phyloP scores from a whole-genome alignment of 2,888 invertebrate species.

The Caenorhabditis auriculariae region DNA sequence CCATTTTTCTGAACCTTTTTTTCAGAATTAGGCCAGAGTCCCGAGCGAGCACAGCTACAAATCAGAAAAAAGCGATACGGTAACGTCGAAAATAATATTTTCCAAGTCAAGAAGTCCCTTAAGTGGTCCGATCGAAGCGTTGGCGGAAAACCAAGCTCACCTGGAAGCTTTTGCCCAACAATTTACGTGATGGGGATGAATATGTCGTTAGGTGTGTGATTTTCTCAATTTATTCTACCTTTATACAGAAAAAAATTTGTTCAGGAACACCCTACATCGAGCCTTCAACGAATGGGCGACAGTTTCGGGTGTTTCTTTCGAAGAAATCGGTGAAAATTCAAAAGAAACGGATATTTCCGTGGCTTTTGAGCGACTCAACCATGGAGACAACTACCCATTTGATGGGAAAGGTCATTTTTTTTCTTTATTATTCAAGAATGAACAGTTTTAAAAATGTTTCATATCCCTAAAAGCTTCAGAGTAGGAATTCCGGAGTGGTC shows the following conservation, averaged over 20 bases:
- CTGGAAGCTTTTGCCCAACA: conserved; percentile 32
- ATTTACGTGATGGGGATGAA: conserved; percentile 32
- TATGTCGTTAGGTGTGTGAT: conserved; percentile 34
- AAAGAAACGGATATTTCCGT: conserved; percentile 40
- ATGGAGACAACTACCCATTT: conserved; percentile 56
- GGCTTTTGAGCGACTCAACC: conserved; percentile 53
- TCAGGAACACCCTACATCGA: conserved; percentile 57
- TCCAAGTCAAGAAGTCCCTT: background rate
- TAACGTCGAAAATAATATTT: conserved; percentile 1
- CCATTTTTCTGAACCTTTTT: background rate
- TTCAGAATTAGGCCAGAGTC: background rate
- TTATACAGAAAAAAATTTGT: no score
- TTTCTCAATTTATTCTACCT: background rate
- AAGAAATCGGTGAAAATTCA: conserved; percentile 20
- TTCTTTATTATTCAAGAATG: background rate
- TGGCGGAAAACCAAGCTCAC: conserved; percentile 30
- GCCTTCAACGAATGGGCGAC: conserved; percentile 57
- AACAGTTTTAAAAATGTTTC: no score
- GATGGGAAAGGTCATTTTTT: conserved; percentile 49
- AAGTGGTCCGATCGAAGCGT: conserved; percentile 32
- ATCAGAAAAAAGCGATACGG: conserved; percentile 22
- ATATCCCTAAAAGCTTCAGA: no score
- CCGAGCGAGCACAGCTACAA: background rate
- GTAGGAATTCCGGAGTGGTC: no score
- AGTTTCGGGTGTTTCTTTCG: conserved; percentile 45